phyloP scores from a whole-genome alignment of 2,113 vertebrate species.

The Peromyscus leucopus region DNA sequence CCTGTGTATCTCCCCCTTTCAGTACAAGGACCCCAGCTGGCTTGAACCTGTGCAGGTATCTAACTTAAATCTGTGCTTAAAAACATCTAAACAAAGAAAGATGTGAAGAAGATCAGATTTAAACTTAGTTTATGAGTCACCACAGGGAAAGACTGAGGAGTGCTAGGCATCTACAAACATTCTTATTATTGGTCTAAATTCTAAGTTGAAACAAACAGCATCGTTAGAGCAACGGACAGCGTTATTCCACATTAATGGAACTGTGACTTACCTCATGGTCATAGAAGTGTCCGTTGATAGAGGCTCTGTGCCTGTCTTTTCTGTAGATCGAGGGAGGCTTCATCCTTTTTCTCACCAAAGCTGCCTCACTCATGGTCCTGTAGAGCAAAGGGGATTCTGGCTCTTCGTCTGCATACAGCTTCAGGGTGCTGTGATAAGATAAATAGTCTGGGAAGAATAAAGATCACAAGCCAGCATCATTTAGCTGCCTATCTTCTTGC shows the following conservation, averaged over 20 bases:
- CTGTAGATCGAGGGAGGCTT: slow-evolving; percentile 82
- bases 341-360: slow-evolving; percentile 87
- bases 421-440: slow-evolving; percentile 87
- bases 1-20: background rate
- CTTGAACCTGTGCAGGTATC: background rate
- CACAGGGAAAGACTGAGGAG: background rate
- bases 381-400: slow-evolving; percentile 88
- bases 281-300: slow-evolving; percentile 97
- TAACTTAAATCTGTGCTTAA: background rate
- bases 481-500: background rate
- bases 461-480: background rate
- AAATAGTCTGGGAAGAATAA: slow-evolving; percentile 82
- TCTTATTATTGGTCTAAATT: background rate
- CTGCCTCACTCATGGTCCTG: slow-evolving; percentile 88
- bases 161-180: background rate
- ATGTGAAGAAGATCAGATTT: background rate
- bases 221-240: background rate
- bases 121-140: background rate
- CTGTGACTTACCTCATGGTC: slow-evolving; percentile 91
- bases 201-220: background rate
- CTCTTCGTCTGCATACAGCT: slow-evolving; percentile 75
- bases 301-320: slow-evolving; percentile 90
- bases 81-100: background rate
- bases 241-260: background rate
- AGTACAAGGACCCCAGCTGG: background rate